These are phyloP conservation scores for Ictalurus furcatus DNA, from an alignment of 2,113 vertebrate genomes.

Conservation along the genomic window DNA sequence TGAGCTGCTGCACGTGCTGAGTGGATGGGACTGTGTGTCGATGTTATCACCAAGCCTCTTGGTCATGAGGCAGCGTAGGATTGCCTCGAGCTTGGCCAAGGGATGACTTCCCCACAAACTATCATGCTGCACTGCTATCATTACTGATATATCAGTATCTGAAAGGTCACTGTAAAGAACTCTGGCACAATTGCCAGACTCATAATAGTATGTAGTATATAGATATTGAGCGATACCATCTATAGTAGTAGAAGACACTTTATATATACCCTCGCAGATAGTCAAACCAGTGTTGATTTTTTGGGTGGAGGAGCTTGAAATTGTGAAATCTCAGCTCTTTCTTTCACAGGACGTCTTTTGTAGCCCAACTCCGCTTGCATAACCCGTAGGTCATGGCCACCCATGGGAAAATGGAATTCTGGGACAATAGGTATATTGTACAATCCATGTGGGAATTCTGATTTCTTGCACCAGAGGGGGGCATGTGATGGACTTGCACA, in stretches of 20 bases:
- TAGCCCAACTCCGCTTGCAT: slow-evolving; percentile 36
- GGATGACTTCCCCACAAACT: slow-evolving; percentile 14
- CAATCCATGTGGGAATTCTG: not conserved
- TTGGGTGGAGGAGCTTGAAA: slow-evolving; percentile 8
- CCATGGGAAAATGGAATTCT: slow-evolving; percentile 50
- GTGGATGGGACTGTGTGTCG: slow-evolving; percentile 6
- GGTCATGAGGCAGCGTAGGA: slow-evolving; percentile 45
- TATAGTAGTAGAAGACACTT: not conserved
- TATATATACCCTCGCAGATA: not conserved
- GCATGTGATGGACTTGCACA: not conserved
- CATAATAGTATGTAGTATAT: not conserved
- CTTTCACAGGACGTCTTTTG: slow-evolving; percentile 24
- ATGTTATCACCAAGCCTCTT: slow-evolving; percentile 33
- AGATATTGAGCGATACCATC: not conserved
- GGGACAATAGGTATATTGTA: slow-evolving; percentile 43
- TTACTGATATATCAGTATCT: slow-evolving; percentile 6
- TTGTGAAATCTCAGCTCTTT: slow-evolving; percentile 18
- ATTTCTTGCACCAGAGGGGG: not conserved
- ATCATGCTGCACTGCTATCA: slow-evolving; percentile 27
- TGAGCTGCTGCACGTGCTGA: not conserved
- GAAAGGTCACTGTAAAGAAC: slow-evolving; percentile 21
- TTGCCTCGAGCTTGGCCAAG: slow-evolving; percentile 41
- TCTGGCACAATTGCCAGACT: not conserved
- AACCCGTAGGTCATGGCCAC: slow-evolving; percentile 39
- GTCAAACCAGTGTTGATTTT: not conserved